A percentile compares a stretch with the other conserved stretches of the same genome.
phyloP scores from a whole-genome alignment of 53 echinoderm and acorn worm species.

The Antedon mediterranea region DNA sequence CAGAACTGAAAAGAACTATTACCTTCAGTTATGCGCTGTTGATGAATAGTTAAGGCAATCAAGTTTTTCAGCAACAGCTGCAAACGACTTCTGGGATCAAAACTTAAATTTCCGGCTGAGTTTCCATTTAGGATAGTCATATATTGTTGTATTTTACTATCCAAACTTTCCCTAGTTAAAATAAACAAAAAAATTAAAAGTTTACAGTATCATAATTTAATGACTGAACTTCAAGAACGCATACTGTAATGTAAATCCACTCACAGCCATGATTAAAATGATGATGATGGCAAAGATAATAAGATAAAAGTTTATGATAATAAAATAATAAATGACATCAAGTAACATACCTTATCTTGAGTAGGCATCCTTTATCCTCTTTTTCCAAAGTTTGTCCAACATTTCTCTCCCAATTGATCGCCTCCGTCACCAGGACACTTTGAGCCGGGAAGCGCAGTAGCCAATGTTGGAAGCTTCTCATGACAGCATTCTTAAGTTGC shows the following conservation, averaged over 20 bases:
- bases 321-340: too few relatives aligned
- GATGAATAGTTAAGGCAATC: conserved; percentile 48
- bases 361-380: conserved; percentile 15
- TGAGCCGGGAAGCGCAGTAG: conserved; percentile 76
- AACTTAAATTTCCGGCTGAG: conserved; percentile 24
- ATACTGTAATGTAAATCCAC: too few relatives aligned
- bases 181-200: neutral
- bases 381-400: conserved; percentile 26
- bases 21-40: conserved; percentile 53
- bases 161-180: neutral
- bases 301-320: too few relatives aligned
- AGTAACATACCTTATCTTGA: neutral
- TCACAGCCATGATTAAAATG: too few relatives aligned
- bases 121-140: conserved; percentile 53
- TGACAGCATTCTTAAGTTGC: conserved; percentile 54
- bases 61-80: conserved; percentile 62
- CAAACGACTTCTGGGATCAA: conserved; percentile 46
- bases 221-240: too few relatives aligned
- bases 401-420: conserved; percentile 61
- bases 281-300: too few relatives aligned
- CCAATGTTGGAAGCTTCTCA: conserved; percentile 70
- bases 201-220: neutral
- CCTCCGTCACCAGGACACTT: conserved; percentile 67
- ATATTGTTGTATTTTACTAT: conserved; percentile 56
- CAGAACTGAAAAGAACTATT: too few relatives aligned